phyloP scores from a whole-genome alignment of 2,888 invertebrate genomes.

The Agriopis leucophaearia region DNA sequence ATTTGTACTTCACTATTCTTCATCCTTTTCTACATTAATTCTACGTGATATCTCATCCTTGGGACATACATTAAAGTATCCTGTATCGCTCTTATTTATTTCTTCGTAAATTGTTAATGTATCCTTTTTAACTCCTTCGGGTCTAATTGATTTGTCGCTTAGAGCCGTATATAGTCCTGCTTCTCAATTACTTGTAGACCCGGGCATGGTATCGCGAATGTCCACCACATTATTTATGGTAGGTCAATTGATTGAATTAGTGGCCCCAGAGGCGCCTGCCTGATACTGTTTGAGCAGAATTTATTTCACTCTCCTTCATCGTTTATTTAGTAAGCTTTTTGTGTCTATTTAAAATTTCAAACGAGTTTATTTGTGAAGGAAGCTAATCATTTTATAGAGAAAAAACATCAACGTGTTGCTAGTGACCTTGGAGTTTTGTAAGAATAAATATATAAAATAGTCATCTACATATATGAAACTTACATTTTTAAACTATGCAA shows the following conservation, averaged over 20 bases:
- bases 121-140: conserved; percentile 77
- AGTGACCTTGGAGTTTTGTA: not conserved
- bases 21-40: conserved; percentile 42
- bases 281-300: conserved; percentile 71
- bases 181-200: conserved; percentile 80
- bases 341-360: conserved; percentile 46
- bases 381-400: not conserved
- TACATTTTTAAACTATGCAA: no score
- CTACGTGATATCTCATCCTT: conserved; percentile 50
- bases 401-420: not conserved
- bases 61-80: conserved; percentile 62
- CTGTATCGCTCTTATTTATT: conserved; percentile 63
- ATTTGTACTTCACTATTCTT: not conserved
- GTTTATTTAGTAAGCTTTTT: conserved; percentile 62
- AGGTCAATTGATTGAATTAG: conserved; percentile 84
- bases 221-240: conserved; percentile 81
- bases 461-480: no score
- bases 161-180: conserved; percentile 72
- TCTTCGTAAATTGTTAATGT: conserved; percentile 73
- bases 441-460: not conserved
- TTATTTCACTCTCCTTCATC: conserved; percentile 67
- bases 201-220: conserved; percentile 75
- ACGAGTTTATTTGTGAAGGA: conserved; percentile 21
- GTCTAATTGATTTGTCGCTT: conserved; percentile 84
- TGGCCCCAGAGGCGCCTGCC: conserved; percentile 77